These are phyloP conservation scores for Platerodrilus igneus DNA, from an alignment of 2,888 invertebrate species.

Conservation along the genomic window DNA sequence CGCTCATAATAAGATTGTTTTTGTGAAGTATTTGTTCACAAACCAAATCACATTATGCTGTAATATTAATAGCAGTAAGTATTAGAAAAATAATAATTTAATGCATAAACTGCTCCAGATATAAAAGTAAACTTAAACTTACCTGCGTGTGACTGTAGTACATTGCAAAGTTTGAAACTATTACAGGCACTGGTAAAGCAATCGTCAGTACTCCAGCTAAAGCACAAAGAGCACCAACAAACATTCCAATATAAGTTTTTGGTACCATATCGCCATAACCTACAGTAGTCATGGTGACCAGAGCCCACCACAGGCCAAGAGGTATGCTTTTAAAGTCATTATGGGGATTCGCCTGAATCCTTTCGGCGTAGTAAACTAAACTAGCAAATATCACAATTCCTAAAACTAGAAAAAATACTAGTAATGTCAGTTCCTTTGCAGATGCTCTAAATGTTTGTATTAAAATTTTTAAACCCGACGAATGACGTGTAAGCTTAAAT, in stretches of 20 bases:
- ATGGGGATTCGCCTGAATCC: slow-evolving; percentile 84
- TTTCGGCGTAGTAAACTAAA: slow-evolving; percentile 95
- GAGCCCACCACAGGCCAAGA: slow-evolving; percentile 96
- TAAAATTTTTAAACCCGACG: slow-evolving; percentile 95
- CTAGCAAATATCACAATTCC: slow-evolving; percentile 98
- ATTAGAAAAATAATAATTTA: too few relatives aligned
- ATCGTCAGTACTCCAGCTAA: slow-evolving; percentile 97
- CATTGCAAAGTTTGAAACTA: slow-evolving; percentile 98
- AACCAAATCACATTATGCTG: too few relatives aligned
- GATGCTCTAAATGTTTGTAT: slow-evolving; percentile 97
- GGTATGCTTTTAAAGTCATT: slow-evolving; percentile 99
- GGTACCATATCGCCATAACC: slow-evolving; percentile 99
- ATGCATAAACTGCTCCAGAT: too few relatives aligned
- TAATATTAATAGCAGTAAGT: too few relatives aligned
- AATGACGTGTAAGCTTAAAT: slow-evolving; percentile 95
- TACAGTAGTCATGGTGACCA: slow-evolving; percentile 98
- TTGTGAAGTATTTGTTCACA: too few relatives aligned
- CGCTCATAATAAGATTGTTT: too few relatives aligned
- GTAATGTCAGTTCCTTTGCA: slow-evolving; percentile 90
- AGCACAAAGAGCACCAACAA: slow-evolving; percentile 96
- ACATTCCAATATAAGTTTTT: slow-evolving; percentile 97
- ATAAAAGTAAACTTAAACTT: too few relatives aligned
- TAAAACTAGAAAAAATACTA: slow-evolving; percentile 96
- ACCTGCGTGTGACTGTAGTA: slow-evolving; percentile 85
- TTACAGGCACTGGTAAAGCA: slow-evolving; percentile 97